Base-by-base conservation (phyloP, 1,140 invertebrate genomes). In the Gryllus bimaculatus region DNA sequence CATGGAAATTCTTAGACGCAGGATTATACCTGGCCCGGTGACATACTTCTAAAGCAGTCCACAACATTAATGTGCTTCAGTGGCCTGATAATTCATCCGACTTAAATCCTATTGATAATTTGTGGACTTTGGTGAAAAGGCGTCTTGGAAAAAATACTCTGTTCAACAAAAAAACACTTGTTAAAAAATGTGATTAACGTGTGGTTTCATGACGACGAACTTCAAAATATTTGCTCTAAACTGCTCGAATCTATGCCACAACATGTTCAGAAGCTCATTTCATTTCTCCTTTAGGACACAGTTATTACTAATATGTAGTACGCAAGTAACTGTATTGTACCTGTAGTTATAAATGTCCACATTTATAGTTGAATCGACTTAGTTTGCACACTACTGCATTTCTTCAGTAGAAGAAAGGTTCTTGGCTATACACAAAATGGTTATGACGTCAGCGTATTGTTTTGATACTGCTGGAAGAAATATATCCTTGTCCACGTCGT, bases 51-150 rank as follows among this genome's bases (percentile, higher is more conserved):
- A 78, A 78, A 73, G 48, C 54, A 8, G 48, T 47, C 54, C 10
- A 49, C n/a, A 8, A 75, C 15, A 76, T 79, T 66, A 48, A 79
- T 15, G 8, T 39, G 39, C 39, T 66, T 48, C 6, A 73, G 0
- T 79, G 79, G 74, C 75, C 74, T 8, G 79, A 8, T 54, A 79
- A 79, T 76, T 79, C 79, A 76, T 75, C 6, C 10, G 74, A 79
- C 75, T 54, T 79, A 54, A 79, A 79, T 49, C 49, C 74, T 48
- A 76, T 76, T 73, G 79, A 79, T 1, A 79, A 79, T 8, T n/a
- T 8, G 20, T n/a, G 76, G 79, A 15, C 20, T 8, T 48, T 76
- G 66, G 48, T 12, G 15, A n/a, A 79, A 76, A 75, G 21, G 15
- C 48, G 0, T 15, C 10, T 49, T 77, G 10, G 20, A 20, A 13